A percentile compares a stretch with the other conserved stretches of the same genome.
These are phyloP conservation scores for Apogon hyalosoma DNA, from an alignment of 2,797 vertebrate genomes.

Conservation along the genomic window DNA sequence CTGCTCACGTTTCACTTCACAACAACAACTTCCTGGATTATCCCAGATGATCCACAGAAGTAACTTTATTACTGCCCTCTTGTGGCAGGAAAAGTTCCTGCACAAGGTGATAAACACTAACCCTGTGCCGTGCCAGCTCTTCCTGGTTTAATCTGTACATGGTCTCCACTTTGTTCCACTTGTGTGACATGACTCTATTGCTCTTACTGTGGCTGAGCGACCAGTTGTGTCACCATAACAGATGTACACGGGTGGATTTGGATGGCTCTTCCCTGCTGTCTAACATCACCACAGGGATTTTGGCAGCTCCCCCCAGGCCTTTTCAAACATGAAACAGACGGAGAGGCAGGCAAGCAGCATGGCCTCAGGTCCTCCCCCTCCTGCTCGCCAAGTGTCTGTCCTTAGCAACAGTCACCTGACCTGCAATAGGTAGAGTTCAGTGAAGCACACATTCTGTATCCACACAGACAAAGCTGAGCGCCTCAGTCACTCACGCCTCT, in stretches of 20 bases:
- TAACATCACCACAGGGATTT: conserved; percentile 20
- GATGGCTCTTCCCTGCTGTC: conserved; percentile 1
- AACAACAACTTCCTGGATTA: neutral
- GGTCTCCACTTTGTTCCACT: neutral
- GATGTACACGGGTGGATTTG: neutral
- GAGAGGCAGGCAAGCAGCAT: conserved; percentile 30
- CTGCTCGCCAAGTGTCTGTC: conserved; percentile 54
- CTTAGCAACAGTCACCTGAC: conserved; percentile 80
- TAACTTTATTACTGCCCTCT: conserved; percentile 35
- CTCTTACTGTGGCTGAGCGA: conserved; percentile 2
- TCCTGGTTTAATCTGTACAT: conserved; percentile 40
- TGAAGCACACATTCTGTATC: conserved; percentile 46
- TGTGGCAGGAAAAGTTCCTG: conserved; percentile 19
- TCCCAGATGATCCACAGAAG: neutral
- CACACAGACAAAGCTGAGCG: conserved; percentile 39
- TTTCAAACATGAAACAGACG: conserved; percentile 45
- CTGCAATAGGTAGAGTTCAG: conserved; percentile 54
- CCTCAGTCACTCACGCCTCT: conserved; percentile 13
- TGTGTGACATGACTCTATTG: neutral
- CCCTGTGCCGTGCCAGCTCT: neutral
- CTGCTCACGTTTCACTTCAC: neutral
- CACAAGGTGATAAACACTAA: conserved; percentile 6
- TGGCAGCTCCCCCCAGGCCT: conserved; percentile 15
- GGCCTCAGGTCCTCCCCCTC: conserved; percentile 31
- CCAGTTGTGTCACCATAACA: conserved; percentile 15